Base-by-base conservation (phyloP, 2,888 invertebrate genomes). In the Neoascia interrupta region DNA sequence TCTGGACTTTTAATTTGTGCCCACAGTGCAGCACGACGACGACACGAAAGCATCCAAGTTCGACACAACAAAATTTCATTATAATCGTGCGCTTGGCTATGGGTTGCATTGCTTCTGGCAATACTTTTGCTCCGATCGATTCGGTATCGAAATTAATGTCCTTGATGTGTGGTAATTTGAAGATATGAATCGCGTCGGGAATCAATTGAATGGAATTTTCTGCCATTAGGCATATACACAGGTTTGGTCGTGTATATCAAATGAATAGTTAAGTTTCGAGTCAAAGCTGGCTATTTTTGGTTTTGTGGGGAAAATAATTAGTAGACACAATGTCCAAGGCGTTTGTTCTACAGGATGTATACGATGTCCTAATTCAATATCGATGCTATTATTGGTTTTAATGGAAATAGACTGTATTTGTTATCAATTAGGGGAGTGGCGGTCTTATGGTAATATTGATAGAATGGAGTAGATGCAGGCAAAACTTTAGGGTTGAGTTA, bases 1-100 rank as follows among this genome's bases (percentile, higher is more conserved):
- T 74, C 56, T 75, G 75, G 75, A 58, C 70, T 75, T 63, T 70
- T 75, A 75, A 75, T 70, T 75, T 69, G 49, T 43, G 23, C 36
- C 41, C 51, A 37, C 34, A 34, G 53, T 53, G 51, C 45, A 43
- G 39, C 45, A 26, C 13, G 31, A n/a, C 6, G 28, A 15, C 3
- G 13, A 15, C 3, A 15, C n/a, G 36, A n/a, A 39, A 31, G n/a
- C 28, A 51, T 60, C 45, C 60, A 51, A 70, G 63, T 70, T 70
- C 13, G 23, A 51, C 21, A 68, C 26, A 28, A 10, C 28, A 47
- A 36, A 13, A 16, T 26, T 34, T 45, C 15, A 13, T n/a, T 15
- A 5, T 19, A 8, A 0, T 49, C 56, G 49, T 31, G 54, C 61
- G 36, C 49, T 54, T 63, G 54, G 31, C 37, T 63, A 63, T 16